Evolutionary conservation across 2,113 vertebrate genomes (phyloP).

Genomic region (Trogon melanurus): DNA sequence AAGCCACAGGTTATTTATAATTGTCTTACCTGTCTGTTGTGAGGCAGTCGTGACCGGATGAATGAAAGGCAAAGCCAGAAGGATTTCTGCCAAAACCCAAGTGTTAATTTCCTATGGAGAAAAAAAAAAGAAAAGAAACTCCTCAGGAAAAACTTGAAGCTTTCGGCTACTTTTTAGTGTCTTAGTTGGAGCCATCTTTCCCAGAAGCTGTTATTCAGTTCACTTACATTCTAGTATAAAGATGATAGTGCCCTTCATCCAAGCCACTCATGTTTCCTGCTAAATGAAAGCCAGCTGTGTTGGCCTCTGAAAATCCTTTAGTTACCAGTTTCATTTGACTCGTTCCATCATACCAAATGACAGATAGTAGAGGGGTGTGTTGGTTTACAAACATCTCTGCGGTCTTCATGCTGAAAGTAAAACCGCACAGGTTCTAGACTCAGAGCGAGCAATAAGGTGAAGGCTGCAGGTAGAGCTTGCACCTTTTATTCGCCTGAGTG

Average conservation of each 20-base stretch:
- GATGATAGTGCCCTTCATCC: background rate
- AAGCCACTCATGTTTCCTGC: background rate
- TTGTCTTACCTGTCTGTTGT: background rate
- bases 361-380: background rate
- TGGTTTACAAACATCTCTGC: background rate
- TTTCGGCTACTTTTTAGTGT: background rate
- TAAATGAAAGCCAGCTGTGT: background rate
- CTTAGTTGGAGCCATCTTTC: background rate
- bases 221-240: background rate
- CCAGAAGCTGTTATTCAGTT: background rate
- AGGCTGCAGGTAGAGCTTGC: background rate
- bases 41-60: accelerated
- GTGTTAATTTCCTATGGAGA: background rate
- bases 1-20: background rate
- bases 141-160: background rate
- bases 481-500: background rate
- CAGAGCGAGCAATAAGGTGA: accelerated
- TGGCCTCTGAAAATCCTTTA: background rate
- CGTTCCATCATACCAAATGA: background rate
- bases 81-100: background rate
- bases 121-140: background rate
- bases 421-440: background rate
- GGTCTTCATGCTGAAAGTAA: background rate
- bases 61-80: background rate
- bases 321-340: background rate